These are phyloP conservation scores for Lepeophtheirus salmonis DNA, from an alignment of 1,140 invertebrate species.

Conservation along the genomic window DNA sequence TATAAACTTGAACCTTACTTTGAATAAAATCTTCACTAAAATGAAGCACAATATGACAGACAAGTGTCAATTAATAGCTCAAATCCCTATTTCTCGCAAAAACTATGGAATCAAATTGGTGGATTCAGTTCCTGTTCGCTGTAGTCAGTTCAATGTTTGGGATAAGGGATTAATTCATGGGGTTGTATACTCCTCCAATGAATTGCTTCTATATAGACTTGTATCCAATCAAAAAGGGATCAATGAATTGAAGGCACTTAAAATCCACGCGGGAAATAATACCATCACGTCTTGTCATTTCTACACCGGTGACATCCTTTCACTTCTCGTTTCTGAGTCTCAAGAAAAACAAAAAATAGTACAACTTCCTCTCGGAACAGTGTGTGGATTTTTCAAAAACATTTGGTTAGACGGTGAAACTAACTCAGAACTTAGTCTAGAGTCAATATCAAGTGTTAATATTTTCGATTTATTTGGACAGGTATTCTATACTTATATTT, in stretches of 20 bases:
- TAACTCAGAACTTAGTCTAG: neutral
- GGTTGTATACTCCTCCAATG: neutral
- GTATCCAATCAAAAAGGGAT: neutral
- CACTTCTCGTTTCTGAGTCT: constrained; percentile 37
- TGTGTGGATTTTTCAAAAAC: constrained; percentile 20
- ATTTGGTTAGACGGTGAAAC: neutral
- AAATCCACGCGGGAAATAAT: neutral
- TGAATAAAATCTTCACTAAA: neutral
- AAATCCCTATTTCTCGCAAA: neutral
- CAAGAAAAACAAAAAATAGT: constrained; percentile 24
- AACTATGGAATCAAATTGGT: neutral
- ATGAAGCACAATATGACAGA: neutral
- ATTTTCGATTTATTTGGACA: neutral
- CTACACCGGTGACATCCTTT: constrained; percentile 56
- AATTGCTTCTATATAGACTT: neutral
- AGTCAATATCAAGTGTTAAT: neutral
- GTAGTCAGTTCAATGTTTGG: neutral
- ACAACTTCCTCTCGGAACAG: constrained; percentile 24
- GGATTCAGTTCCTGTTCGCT: neutral
- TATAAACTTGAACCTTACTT: neutral
- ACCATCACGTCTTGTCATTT: constrained; percentile 29
- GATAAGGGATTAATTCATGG: neutral
- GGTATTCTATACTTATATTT: too few species aligned
- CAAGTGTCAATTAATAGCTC: neutral
- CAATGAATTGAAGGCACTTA: neutral